Evolutionary conservation across 2,113 vertebrate species (phyloP).

Genomic region (Madoqua kirkii): DNA sequence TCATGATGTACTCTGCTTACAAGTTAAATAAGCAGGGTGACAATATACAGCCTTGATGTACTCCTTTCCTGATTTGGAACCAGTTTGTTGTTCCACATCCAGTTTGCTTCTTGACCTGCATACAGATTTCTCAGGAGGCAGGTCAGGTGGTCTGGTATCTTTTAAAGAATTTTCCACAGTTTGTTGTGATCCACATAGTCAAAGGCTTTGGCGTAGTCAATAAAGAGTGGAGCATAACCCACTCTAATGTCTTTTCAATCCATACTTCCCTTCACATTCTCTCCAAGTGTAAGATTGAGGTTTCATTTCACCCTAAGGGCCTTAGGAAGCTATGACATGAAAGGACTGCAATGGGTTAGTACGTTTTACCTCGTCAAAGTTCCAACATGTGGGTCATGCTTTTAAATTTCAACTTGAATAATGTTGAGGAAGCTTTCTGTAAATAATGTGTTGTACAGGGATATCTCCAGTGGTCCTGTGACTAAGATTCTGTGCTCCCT

Average conservation of each 20-base stretch:
- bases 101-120: not conserved
- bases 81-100: not conserved
- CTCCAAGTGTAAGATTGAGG: not conserved
- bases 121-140: not conserved
- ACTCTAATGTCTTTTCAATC: not conserved
- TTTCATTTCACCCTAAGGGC: not conserved
- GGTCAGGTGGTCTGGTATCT: not conserved
- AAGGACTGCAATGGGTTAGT: not conserved
- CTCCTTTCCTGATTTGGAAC: not conserved
- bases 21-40: not conserved
- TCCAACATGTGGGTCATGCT: not conserved
- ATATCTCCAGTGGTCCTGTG: not conserved
- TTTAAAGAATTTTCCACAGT: not conserved
- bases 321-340: not conserved
- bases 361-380: not conserved
- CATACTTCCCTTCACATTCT: not conserved
- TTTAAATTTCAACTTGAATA: conserved; percentile 33
- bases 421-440: not conserved
- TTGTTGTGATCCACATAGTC: not conserved
- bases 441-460: not conserved
- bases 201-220: not conserved
- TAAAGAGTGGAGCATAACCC: not conserved
- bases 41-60: not conserved
- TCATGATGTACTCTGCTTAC: not conserved
- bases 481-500: not conserved